These are phyloP conservation scores for Cladorhizidae sp. DNA, from an alignment of 37 sponge, comb jelly and placozoan genomes.

Conservation along the genomic window DNA sequence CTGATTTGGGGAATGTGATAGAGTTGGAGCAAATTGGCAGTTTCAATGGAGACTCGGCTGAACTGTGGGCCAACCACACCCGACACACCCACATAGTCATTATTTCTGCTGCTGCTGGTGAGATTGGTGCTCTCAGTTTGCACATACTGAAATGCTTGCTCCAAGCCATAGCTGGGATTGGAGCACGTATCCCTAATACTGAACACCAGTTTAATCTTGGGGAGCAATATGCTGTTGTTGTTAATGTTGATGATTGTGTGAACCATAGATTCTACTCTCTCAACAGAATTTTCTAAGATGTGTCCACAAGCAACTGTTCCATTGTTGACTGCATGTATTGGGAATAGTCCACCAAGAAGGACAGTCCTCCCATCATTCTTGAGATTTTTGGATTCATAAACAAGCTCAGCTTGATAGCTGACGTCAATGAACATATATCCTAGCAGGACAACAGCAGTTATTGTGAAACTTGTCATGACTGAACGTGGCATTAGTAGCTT, in stretches of 20 bases:
- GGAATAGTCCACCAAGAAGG: conserved; percentile 71
- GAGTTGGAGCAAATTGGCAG: conserved; percentile 65
- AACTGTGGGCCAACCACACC: conserved; percentile 78
- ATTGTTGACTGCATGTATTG: too few relatives aligned
- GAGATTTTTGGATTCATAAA: too few relatives aligned
- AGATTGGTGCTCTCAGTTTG: not conserved
- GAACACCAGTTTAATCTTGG: too few relatives aligned
- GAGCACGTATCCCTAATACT: too few relatives aligned
- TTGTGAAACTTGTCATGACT: too few relatives aligned
- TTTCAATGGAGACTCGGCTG: conserved; percentile 62
- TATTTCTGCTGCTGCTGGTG: not conserved
- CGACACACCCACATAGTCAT: not conserved
- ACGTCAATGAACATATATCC: too few relatives aligned
- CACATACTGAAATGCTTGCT: conserved; percentile 52
- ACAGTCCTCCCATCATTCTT: conserved; percentile 21
- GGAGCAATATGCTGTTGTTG: too few relatives aligned
- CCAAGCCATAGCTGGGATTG: conserved; percentile 33
- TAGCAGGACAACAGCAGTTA: too few relatives aligned
- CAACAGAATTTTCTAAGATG: conserved; percentile 65
- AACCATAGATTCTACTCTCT: conserved; percentile 67
- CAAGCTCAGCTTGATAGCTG: too few relatives aligned
- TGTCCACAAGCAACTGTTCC: too few relatives aligned
- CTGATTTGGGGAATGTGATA: conserved; percentile 90
- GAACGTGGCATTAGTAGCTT: too few relatives aligned
- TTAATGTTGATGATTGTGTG: too few relatives aligned